Evolutionary conservation across 2,888 invertebrate genomes (phyloP).

Genomic region (Drosophila meridiana): DNA sequence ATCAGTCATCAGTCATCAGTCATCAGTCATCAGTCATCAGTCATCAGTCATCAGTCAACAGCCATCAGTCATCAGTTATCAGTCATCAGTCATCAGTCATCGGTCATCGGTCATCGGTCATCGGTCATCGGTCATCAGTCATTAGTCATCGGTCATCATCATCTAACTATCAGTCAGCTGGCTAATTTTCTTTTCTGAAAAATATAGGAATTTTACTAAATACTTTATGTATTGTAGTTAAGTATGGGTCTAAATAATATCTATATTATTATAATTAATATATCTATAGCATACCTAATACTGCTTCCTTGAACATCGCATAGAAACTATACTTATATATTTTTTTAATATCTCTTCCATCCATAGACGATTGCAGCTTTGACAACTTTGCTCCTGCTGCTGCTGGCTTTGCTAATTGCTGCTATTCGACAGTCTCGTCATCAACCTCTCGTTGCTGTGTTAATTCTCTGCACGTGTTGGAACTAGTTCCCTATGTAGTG

Average conservation of each 20-base stretch:
- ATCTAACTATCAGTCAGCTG: no score
- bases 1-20: no score
- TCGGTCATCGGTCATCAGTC: no score
- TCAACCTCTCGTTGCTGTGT: constrained; percentile 50
- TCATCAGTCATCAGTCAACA: background rate
- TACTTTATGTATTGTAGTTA: no score
- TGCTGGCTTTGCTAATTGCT: constrained; percentile 68
- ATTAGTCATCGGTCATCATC: no score
- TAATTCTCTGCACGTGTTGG: constrained; percentile 72
- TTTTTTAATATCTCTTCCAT: background rate
- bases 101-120: no score
- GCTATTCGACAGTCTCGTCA: constrained; percentile 51
- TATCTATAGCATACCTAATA: background rate
- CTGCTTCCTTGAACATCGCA: background rate
- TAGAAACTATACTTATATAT: background rate
- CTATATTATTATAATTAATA: no score
- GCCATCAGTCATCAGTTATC: background rate
- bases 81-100: background rate
- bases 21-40: no score
- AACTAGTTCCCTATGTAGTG: constrained; percentile 24
- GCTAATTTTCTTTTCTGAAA: no score
- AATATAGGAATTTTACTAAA: no score
- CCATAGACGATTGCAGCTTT: constrained; percentile 13
- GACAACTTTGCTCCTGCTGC: constrained; percentile 38
- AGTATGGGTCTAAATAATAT: no score